phyloP scores from a whole-genome alignment of 2,797 vertebrate genomes.

The Phataginus tricuspis region DNA sequence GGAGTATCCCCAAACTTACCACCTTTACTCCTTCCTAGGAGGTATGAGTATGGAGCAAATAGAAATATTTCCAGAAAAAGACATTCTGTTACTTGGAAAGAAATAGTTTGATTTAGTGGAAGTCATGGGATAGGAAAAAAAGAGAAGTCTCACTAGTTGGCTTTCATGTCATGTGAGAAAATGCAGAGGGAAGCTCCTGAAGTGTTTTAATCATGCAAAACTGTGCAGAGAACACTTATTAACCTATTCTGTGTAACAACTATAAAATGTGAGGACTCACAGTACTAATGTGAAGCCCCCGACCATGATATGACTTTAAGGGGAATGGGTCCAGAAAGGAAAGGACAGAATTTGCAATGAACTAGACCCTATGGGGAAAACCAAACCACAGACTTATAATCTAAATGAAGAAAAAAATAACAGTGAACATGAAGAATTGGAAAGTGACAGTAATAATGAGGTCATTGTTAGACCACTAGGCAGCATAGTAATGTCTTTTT shows the following conservation, averaged over 20 bases:
- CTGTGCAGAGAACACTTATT: background rate
- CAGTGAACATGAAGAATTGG: background rate
- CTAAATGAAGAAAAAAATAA: background rate
- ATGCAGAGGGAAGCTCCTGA: background rate
- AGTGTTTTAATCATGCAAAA: background rate
- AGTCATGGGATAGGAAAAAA: conserved; percentile 37
- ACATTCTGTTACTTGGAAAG: conserved; percentile 32
- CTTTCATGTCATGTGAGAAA: conserved; percentile 31
- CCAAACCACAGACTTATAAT: background rate
- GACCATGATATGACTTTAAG: background rate
- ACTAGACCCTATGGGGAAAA: background rate
- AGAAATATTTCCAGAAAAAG: conserved; percentile 38
- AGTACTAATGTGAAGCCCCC: background rate
- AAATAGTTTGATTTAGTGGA: conserved; percentile 2
- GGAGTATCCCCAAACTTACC: background rate
- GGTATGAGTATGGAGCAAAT: background rate
- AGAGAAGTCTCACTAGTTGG: conserved; percentile 1
- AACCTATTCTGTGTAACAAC: background rate
- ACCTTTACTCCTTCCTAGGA: background rate
- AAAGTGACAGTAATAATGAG: background rate
- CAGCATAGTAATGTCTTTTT: background rate
- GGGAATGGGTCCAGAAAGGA: background rate
- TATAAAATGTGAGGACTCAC: background rate
- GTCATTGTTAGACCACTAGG: background rate
- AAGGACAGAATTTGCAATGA: background rate